These are phyloP conservation scores for Tenualosa ilisha DNA, from an alignment of 2,797 vertebrate species.

Conservation along the genomic window DNA sequence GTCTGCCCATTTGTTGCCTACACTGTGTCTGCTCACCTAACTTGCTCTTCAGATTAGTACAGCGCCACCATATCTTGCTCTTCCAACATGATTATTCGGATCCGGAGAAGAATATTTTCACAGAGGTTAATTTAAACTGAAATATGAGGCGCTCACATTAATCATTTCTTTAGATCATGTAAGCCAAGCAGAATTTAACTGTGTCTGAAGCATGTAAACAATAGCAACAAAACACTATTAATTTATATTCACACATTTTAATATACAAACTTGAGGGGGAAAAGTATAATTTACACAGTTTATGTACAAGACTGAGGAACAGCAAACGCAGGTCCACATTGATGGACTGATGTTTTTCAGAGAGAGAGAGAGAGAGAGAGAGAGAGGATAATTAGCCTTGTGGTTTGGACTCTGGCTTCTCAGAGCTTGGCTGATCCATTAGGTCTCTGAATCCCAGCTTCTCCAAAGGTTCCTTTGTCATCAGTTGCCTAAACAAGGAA, in stretches of 20 bases:
- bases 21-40: too few relatives aligned
- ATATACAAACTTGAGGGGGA: neutral
- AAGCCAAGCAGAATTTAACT: too few relatives aligned
- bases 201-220: too few relatives aligned
- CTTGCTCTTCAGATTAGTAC: too few relatives aligned
- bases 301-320: neutral
- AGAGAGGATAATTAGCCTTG: conserved; percentile 46
- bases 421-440: conserved; percentile 62
- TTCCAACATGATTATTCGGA: too few relatives aligned
- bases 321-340: neutral
- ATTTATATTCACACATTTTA: neutral
- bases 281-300: neutral
- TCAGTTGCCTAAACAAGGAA: conserved; percentile 78
- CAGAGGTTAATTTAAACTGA: too few relatives aligned
- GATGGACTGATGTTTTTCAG: neutral
- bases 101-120: too few relatives aligned
- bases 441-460: conserved; percentile 89
- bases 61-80: too few relatives aligned
- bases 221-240: too few relatives aligned
- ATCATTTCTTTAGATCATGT: too few relatives aligned
- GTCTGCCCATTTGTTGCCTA: too few relatives aligned
- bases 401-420: conserved; percentile 55
- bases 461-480: conserved; percentile 86
- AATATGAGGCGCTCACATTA: too few relatives aligned
- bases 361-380: neutral